Evolutionary conservation across 2,888 invertebrate species (phyloP).

Genomic region (Agonopterix subpropinquella): DNA sequence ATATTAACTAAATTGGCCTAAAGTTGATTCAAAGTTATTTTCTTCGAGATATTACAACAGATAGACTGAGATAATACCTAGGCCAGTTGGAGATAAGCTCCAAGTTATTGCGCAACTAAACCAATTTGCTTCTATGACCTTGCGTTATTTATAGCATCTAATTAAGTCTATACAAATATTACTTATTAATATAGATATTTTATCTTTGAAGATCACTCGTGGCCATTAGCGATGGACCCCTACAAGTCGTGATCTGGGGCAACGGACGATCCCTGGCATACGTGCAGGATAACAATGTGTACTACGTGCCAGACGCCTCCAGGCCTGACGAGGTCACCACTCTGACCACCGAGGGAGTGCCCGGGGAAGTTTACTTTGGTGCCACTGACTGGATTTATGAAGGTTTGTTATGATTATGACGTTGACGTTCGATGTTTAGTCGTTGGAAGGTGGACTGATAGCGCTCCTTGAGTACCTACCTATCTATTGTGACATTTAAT

Average conservation of each 20-base stretch:
- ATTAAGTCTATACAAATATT: too few relatives aligned
- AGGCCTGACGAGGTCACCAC: constrained; percentile 38
- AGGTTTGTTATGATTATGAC: constrained; percentile 64
- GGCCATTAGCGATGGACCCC: constrained; percentile 65
- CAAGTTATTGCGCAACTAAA: too few relatives aligned
- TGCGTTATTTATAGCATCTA: too few relatives aligned
- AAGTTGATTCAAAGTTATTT: too few relatives aligned
- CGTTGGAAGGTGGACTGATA: too few relatives aligned
- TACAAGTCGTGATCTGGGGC: constrained; percentile 79
- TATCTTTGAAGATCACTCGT: constrained; percentile 19
- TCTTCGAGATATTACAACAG: too few relatives aligned
- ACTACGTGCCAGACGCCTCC: constrained; percentile 64
- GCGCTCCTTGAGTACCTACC: not conserved
- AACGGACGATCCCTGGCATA: constrained; percentile 64
- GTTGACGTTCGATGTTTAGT: not conserved
- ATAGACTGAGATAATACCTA: too few relatives aligned
- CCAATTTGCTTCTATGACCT: too few relatives aligned
- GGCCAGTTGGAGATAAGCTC: too few relatives aligned
- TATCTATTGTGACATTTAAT: not conserved
- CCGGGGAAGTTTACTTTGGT: constrained; percentile 85
- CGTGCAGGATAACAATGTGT: constrained; percentile 82
- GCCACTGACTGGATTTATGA: constrained; percentile 96
- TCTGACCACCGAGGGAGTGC: constrained; percentile 78
- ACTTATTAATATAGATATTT: too few relatives aligned
- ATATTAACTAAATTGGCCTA: too few relatives aligned